Evolutionary conservation across 2,113 vertebrate species (phyloP).

Genomic region (Marcusenius ussheri): DNA sequence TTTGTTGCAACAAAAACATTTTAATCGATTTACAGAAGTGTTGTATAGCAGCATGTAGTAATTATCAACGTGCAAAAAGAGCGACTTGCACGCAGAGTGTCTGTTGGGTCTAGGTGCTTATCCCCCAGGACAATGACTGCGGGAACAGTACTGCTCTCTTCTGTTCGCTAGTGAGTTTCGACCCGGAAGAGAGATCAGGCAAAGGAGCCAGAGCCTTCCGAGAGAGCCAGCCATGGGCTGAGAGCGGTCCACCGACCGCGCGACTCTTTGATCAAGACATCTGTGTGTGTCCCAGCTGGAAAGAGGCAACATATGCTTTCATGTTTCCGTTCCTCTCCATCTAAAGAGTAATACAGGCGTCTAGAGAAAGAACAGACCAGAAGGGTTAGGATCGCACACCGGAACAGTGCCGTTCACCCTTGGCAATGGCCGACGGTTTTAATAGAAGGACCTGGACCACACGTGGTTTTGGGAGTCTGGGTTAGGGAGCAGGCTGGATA

Average conservation of each 20-base stretch:
- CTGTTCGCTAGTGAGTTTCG: no score
- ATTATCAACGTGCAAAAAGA: not conserved
- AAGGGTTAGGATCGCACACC: not conserved
- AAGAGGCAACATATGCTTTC: not conserved
- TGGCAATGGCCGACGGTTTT: not conserved
- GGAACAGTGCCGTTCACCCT: not conserved
- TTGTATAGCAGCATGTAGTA: not conserved
- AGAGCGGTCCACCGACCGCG: not conserved
- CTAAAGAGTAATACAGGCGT: not conserved
- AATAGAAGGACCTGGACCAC: no score
- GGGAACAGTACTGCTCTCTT: not conserved
- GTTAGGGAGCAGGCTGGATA: not conserved
- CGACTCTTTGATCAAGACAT: slow-evolving; percentile 4
- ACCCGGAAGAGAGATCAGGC: not conserved
- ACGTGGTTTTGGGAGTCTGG: not conserved
- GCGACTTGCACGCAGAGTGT: not conserved
- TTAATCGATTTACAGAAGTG: not conserved
- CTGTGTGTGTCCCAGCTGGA: not conserved
- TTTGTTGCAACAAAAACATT: not conserved
- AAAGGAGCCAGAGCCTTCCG: not conserved
- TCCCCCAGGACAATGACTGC: not conserved
- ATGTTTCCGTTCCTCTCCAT: not conserved
- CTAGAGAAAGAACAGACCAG: not conserved
- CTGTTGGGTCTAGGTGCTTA: not conserved
- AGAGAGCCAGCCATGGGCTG: not conserved